Conservation (phyloP, 30 jellyfish, hydroid and myxozoan species). For the Sanderia malayensis region DNA sequence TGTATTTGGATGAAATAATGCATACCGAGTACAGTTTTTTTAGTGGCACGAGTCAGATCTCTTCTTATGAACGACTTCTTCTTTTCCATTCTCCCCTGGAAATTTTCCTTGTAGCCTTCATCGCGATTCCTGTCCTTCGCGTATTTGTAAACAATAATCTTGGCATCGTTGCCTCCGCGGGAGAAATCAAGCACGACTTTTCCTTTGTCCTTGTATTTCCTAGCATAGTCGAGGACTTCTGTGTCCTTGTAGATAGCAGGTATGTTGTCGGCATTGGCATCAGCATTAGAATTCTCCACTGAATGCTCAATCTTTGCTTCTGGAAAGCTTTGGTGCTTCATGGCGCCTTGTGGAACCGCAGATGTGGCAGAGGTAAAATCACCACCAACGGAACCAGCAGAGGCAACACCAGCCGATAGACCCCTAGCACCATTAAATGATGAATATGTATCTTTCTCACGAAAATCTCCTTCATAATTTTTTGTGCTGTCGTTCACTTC, state of each 20-base stretch:
- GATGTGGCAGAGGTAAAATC: no score
- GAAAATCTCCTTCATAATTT: background rate
- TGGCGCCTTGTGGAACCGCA: background rate
- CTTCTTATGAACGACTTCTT: constrained; percentile 16
- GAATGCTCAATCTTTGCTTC: background rate
- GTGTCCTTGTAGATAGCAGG: constrained; percentile 55
- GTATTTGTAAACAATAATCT: constrained; percentile 77
- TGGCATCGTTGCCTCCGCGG: constrained; percentile 85
- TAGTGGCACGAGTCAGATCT: background rate
- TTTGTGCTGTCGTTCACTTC: background rate
- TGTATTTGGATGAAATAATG: no score
- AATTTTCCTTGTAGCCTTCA: constrained; percentile 8
- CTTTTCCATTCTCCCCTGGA: constrained; percentile 31
- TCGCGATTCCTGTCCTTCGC: constrained; percentile 1
- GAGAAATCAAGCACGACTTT: constrained; percentile 93
- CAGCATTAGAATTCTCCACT: background rate
- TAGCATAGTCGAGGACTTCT: constrained; percentile 82
- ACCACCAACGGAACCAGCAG: no score
- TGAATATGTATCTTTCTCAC: background rate
- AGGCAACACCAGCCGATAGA: no score
- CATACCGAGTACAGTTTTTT: no score
- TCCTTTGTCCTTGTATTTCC: constrained; percentile 63
- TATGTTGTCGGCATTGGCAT: background rate
- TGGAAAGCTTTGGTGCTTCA: constrained; percentile 2
- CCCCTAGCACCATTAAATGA: no score